These are phyloP conservation scores for Ceyx cyanopectus DNA, from an alignment of 2,113 vertebrate species.

Conservation along the genomic window DNA sequence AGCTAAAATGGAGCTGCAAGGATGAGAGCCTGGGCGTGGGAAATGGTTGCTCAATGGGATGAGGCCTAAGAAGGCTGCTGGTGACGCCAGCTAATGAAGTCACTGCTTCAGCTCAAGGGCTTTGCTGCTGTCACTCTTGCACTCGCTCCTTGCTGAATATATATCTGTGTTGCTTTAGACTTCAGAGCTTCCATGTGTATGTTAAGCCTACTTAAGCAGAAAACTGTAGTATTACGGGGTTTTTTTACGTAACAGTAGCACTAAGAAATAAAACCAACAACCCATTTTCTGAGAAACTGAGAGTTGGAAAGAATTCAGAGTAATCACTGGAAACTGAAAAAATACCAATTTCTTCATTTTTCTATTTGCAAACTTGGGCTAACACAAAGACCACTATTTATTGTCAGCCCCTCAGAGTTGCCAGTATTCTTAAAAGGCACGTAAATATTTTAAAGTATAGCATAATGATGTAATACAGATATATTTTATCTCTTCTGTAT, in stretches of 20 bases:
- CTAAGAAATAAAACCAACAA: neutral
- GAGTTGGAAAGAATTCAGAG: neutral
- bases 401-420: neutral
- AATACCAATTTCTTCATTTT: neutral
- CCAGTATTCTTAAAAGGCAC: neutral
- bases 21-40: neutral
- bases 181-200: neutral
- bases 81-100: neutral
- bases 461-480: neutral
- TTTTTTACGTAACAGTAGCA: neutral
- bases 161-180: neutral
- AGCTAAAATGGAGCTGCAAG: neutral
- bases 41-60: rapidly evolving
- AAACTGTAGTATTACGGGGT: neutral
- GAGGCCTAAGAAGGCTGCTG: neutral
- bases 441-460: neutral
- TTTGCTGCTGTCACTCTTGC: neutral
- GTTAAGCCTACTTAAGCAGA: neutral
- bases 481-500: neutral
- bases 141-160: neutral
- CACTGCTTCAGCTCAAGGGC: neutral
- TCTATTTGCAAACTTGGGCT: neutral
- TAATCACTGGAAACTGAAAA: neutral
- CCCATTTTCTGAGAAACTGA: neutral
- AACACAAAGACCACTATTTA: neutral